Conservation (phyloP, 2,888 invertebrate species). For the Nemotelus nigrinus region DNA sequence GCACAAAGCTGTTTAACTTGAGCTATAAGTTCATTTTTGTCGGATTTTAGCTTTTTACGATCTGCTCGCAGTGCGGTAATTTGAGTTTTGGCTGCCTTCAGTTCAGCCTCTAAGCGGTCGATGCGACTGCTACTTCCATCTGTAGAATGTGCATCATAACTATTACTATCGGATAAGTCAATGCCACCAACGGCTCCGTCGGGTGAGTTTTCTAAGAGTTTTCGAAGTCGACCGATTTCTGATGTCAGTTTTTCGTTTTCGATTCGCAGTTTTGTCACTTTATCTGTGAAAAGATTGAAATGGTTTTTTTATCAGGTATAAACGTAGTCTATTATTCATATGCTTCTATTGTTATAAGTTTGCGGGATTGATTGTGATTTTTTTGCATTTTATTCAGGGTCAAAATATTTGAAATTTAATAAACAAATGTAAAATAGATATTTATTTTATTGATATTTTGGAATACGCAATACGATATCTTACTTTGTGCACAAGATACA, state of each 20-base stretch:
- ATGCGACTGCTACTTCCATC: conserved; percentile 63
- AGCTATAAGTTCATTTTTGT: conserved; percentile 90
- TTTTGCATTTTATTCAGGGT: no score
- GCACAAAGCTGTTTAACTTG: conserved; percentile 96
- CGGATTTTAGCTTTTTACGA: conserved; percentile 88
- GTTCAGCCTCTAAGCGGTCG: conserved; percentile 66
- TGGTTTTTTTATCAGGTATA: background rate
- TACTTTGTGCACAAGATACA: no score
- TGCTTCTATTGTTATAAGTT: no score
- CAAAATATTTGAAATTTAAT: no score
- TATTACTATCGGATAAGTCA: conserved; percentile 60
- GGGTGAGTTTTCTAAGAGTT: conserved; percentile 68
- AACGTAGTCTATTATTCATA: background rate
- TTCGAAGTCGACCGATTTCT: conserved; percentile 61
- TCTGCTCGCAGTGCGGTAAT: conserved; percentile 83
- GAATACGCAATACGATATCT: no score
- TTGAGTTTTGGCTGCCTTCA: conserved; percentile 62
- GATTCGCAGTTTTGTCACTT: conserved; percentile 64
- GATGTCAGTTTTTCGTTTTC: conserved; percentile 80
- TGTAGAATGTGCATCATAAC: conserved; percentile 64
- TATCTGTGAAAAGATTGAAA: conserved; percentile 53
- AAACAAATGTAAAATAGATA: no score
- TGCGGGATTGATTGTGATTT: no score
- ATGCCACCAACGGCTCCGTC: conserved; percentile 68
- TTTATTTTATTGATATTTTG: no score